Conservation (phyloP, 35 echinoderm and acorn worm species). For the Heliocidaris erythrogramma region DNA sequence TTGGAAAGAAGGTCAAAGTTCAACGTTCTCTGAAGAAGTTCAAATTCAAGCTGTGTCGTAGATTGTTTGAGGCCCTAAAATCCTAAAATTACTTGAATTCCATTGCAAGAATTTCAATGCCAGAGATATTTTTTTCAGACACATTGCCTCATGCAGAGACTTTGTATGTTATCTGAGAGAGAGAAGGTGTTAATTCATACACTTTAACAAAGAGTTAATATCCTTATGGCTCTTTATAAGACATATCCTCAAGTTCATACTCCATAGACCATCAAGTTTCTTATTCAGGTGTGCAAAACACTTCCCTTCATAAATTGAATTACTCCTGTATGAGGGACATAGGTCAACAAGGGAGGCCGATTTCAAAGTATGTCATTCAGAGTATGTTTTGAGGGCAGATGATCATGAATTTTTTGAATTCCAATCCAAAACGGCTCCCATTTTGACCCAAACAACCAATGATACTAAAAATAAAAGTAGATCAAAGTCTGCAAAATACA, state of each 20-base stretch:
- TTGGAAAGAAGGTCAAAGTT: not conserved
- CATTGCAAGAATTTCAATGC: not conserved
- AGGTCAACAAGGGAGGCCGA: not conserved
- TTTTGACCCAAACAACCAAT: not conserved
- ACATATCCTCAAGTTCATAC: not conserved
- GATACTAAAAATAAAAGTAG: not conserved
- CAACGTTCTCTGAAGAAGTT: not conserved
- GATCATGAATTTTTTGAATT: not conserved
- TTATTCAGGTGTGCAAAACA: not conserved
- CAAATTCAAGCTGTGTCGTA: not conserved
- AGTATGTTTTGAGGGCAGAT: not conserved
- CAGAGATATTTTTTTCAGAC: not conserved
- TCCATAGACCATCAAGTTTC: not conserved
- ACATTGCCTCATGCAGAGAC: not conserved
- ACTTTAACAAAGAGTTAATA: too few species aligned
- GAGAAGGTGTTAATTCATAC: too few species aligned
- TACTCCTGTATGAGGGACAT: not conserved
- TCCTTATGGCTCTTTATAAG: too few species aligned
- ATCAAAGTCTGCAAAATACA: too few species aligned
- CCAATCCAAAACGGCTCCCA: not conserved
- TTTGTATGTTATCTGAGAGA: not conserved
- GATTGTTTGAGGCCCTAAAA: not conserved
- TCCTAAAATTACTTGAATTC: not conserved
- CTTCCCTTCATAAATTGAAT: not conserved
- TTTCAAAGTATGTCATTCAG: not conserved